Percentiles rank a stretch among this genome's conserved stretches.
Evolutionary conservation across 2,113 vertebrate species (phyloP).

Genomic region (Rhinolophus sinicus): DNA sequence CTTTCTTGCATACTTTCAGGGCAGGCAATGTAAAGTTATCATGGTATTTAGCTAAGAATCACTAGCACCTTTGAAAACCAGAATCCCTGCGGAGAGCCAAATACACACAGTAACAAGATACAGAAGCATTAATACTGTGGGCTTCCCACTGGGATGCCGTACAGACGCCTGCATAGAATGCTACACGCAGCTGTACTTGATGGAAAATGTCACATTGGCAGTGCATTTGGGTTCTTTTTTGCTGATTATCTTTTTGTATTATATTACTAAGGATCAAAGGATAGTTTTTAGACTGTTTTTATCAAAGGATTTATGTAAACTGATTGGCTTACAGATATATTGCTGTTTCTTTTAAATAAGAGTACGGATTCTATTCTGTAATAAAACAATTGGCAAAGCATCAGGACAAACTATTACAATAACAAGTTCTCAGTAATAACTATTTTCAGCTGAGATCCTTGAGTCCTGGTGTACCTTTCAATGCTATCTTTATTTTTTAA

Average conservation of each 20-base stretch:
- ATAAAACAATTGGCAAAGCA: constrained; percentile 49
- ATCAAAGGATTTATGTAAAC: constrained; percentile 23
- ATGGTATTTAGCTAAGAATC: constrained; percentile 53
- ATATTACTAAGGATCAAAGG: constrained; percentile 5
- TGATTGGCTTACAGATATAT: constrained; percentile 9
- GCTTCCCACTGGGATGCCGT: not conserved
- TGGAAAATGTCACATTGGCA: not conserved
- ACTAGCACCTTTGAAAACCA: constrained; percentile 40
- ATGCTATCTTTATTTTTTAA: not conserved
- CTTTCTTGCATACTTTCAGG: not conserved
- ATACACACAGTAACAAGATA: not conserved
- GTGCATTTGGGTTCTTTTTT: not conserved
- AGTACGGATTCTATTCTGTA: constrained; percentile 27
- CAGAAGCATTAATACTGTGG: not conserved
- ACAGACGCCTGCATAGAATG: not conserved
- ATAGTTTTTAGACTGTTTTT: constrained; percentile 46
- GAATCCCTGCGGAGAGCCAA: constrained; percentile 1
- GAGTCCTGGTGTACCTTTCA: not conserved
- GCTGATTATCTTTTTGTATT: not conserved
- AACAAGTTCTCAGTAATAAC: constrained; percentile 41
- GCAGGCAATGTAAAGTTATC: constrained; percentile 34
- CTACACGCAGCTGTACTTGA: not conserved
- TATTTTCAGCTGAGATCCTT: constrained; percentile 58
- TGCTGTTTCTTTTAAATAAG: constrained; percentile 50
- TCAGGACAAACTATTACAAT: constrained; percentile 49